Percentiles rank a stretch among this genome's conserved stretches.
Evolutionary conservation across 2,797 vertebrate species (phyloP).

Genomic region (Brachymystax lenok): DNA sequence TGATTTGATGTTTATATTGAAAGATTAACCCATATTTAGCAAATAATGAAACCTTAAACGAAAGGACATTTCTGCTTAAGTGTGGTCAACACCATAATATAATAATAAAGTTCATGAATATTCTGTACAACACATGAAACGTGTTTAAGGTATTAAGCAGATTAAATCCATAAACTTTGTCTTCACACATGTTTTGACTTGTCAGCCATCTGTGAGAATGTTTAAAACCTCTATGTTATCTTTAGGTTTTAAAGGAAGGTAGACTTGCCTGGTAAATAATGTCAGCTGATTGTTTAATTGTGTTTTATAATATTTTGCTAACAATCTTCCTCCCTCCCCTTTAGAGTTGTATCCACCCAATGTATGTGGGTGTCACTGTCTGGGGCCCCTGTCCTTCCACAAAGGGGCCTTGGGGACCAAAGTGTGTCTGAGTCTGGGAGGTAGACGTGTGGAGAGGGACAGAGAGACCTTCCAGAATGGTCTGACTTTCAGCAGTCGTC

Average conservation of each 20-base stretch:
- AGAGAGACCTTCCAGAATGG: constrained; percentile 49
- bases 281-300: background rate
- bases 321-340: background rate
- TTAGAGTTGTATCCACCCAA: background rate
- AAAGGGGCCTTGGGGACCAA: constrained; percentile 42
- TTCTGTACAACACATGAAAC: too few relatives aligned
- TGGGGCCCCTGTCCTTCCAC: constrained; percentile 62
- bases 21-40: too few relatives aligned
- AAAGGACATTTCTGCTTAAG: too few relatives aligned
- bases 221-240: background rate
- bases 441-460: constrained; percentile 31
- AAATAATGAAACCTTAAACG: too few relatives aligned
- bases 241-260: background rate
- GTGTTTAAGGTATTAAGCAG: too few relatives aligned
- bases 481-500: constrained; percentile 66
- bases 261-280: background rate
- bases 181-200: too few relatives aligned
- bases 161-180: too few relatives aligned
- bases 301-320: too few relatives aligned
- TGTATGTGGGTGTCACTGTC: constrained; percentile 36
- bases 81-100: too few relatives aligned
- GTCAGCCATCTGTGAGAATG: too few relatives aligned
- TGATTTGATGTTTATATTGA: too few relatives aligned
- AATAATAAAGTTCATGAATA: too few relatives aligned
- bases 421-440: constrained; percentile 38